Percentiles rank a stretch among this genome's conserved stretches.
Conservation (phyloP, 2,113 vertebrate genomes). For the Atlantisia rogersi region DNA sequence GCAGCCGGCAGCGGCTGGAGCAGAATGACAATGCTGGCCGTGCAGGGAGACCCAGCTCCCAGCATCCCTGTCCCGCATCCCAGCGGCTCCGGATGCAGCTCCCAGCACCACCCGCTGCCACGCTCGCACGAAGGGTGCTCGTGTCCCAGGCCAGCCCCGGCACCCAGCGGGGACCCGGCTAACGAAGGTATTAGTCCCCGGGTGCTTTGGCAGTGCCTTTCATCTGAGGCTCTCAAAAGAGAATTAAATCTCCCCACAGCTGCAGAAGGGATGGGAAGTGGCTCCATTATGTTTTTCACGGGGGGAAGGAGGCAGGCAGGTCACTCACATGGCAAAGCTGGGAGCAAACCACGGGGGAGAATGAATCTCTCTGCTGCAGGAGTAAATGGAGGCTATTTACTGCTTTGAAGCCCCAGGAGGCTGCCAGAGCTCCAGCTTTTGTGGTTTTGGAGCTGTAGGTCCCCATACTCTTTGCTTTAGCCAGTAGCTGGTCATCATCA, state of each 20-base stretch:
- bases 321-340: background rate
- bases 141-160: background rate
- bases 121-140: fast-evolving
- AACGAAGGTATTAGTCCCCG: fast-evolving
- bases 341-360: background rate
- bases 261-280: background rate
- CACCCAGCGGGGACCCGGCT: background rate
- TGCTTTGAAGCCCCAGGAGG: background rate
- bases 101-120: background rate
- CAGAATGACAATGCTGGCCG: background rate
- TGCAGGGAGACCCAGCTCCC: background rate
- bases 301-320: background rate
- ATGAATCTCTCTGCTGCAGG: background rate
- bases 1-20: background rate
- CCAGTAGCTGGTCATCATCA: fast-evolving
- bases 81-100: background rate
- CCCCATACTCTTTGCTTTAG: background rate
- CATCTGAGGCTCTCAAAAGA: background rate
- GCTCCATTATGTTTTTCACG: fast-evolving
- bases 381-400: background rate
- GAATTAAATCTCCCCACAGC: background rate
- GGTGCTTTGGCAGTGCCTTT: background rate
- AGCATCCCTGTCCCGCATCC: background rate
- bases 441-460: background rate
- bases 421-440: background rate